These are phyloP conservation scores for Thamnaconus septentrionalis DNA, from an alignment of 2,113 vertebrate species.

Conservation along the genomic window DNA sequence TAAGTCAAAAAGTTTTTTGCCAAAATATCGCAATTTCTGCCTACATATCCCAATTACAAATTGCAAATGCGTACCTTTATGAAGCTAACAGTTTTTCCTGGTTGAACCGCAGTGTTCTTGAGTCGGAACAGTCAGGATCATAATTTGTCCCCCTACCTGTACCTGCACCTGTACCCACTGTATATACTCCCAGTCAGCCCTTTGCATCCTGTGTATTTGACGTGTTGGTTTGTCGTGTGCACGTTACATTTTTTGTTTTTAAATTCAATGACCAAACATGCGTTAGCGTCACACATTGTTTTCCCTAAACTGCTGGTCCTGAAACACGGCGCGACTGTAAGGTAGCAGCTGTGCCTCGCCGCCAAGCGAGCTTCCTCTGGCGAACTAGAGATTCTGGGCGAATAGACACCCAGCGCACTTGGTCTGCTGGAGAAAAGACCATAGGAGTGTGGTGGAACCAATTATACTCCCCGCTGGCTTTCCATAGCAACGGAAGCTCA, in stretches of 20 bases:
- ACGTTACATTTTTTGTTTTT: constrained; percentile 5
- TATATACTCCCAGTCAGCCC: neutral
- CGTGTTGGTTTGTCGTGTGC: neutral
- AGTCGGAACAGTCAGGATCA: too few species aligned
- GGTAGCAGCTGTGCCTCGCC: neutral
- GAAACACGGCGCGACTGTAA: neutral
- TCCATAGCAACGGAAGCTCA: constrained; percentile 43
- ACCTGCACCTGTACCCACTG: too few species aligned
- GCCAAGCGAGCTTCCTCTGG: neutral
- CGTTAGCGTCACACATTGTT: constrained; percentile 2
- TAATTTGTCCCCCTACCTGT: too few species aligned
- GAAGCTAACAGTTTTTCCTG: too few species aligned
- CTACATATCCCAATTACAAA: too few species aligned
- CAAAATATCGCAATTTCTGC: too few species aligned
- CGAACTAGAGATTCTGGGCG: constrained; percentile 2
- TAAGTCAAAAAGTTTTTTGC: too few species aligned
- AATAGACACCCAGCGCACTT: neutral
- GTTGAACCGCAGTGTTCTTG: too few species aligned
- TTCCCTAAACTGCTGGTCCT: neutral
- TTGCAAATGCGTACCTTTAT: too few species aligned
- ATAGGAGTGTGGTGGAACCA: constrained; percentile 20
- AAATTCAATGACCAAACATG: constrained; percentile 4
- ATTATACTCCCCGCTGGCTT: constrained; percentile 39
- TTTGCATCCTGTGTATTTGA: constrained; percentile 18
- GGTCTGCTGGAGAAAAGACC: constrained; percentile 14